Evolutionary conservation across 2,888 invertebrate genomes (phyloP).

Genomic region (Drosophila meridionalis): DNA sequence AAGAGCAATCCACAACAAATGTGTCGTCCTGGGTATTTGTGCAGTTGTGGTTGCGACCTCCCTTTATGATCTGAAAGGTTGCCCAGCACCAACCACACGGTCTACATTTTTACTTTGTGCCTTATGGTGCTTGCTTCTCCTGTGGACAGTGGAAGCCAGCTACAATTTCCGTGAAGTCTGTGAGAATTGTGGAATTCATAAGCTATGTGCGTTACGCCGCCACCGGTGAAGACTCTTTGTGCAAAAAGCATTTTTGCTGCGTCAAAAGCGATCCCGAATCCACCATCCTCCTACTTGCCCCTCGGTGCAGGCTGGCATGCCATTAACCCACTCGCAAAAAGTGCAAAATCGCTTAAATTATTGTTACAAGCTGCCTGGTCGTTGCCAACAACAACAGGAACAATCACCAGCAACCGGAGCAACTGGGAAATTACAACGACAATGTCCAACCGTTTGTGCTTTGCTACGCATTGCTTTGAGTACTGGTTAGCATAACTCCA

Average conservation of each 20-base stretch:
- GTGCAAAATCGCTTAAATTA: slow-evolving; percentile 72
- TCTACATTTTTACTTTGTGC: slow-evolving; percentile 68
- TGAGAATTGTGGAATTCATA: slow-evolving; percentile 65
- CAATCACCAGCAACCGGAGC: slow-evolving; percentile 22
- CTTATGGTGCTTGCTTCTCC: slow-evolving; percentile 11
- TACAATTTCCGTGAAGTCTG: slow-evolving; percentile 24
- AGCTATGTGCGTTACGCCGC: slow-evolving; percentile 66
- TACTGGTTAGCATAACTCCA: slow-evolving; percentile 72
- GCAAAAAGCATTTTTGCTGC: slow-evolving; percentile 66
- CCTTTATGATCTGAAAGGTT: slow-evolving; percentile 1
- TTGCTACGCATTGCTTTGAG: slow-evolving; percentile 58
- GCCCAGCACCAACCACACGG: slow-evolving; percentile 52
- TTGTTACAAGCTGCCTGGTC: slow-evolving; percentile 64
- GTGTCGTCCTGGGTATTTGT: slow-evolving; percentile 14
- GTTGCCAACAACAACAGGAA: slow-evolving; percentile 33
- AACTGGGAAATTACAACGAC: slow-evolving; percentile 20
- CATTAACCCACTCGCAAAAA: slow-evolving; percentile 71
- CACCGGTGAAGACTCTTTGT: slow-evolving; percentile 35
- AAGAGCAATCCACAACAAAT: slow-evolving; percentile 19
- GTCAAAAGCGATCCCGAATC: slow-evolving; percentile 50
- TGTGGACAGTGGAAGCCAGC: slow-evolving; percentile 12
- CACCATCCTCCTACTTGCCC: slow-evolving; percentile 7
- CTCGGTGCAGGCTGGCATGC: slow-evolving; percentile 39
- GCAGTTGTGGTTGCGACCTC: slow-evolving; percentile 4
- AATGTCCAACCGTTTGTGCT: slow-evolving; percentile 40